Conservation (phyloP, 2,113 vertebrate species). For the Mus spicilegus region DNA sequence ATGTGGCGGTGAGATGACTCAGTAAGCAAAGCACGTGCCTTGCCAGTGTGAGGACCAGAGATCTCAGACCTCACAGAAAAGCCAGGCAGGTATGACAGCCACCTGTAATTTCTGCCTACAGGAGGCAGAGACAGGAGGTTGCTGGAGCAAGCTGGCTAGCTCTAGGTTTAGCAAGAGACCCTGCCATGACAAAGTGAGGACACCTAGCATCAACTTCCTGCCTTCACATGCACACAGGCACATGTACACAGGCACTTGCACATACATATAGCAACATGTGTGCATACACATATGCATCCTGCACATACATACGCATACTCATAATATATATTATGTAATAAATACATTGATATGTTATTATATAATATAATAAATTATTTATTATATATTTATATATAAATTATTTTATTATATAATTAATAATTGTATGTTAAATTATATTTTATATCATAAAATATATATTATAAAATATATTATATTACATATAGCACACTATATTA, state of each 20-base stretch:
- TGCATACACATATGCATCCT: neutral
- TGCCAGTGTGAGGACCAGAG: neutral
- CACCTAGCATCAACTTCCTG: neutral
- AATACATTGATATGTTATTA: no score
- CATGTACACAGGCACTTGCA: no score
- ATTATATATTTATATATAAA: no score
- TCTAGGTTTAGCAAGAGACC: neutral
- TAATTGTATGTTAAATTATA: no score
- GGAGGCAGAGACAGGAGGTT: neutral
- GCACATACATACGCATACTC: neutral
- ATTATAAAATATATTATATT: neutral
- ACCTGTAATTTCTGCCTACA: neutral
- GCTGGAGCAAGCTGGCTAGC: neutral
- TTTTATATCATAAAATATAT: no score
- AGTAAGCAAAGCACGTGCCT: neutral
- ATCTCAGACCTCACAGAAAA: neutral
- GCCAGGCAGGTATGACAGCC: neutral
- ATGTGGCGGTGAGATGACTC: neutral
- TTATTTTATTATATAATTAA: no score
- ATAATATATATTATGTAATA: no score
- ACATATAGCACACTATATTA: neutral
- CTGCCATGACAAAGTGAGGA: neutral
- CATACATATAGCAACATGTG: neutral
- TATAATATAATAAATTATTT: neutral
- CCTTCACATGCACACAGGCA: neutral